A percentile compares a stretch with the other conserved stretches of the same genome.
These are phyloP conservation scores for Leucoptera coffeella DNA, from an alignment of 2,888 invertebrate species.

Conservation along the genomic window DNA sequence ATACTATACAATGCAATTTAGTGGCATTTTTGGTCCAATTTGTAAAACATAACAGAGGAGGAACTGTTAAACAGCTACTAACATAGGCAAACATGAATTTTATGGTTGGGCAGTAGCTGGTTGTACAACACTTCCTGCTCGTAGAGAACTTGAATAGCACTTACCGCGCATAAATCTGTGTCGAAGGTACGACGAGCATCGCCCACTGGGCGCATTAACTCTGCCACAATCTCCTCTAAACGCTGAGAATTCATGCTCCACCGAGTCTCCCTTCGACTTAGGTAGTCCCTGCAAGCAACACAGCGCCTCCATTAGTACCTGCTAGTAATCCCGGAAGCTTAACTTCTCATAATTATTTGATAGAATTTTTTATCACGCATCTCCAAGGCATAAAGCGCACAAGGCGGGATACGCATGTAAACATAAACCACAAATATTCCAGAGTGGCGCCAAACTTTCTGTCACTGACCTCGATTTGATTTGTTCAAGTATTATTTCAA, in stretches of 20 bases:
- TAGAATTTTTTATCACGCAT: too few species aligned
- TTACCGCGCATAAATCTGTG: slow-evolving; percentile 36
- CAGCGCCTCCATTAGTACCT: slow-evolving; percentile 18
- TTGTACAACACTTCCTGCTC: too few species aligned
- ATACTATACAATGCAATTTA: too few species aligned
- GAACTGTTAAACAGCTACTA: too few species aligned
- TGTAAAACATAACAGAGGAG: too few species aligned
- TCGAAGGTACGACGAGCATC: slow-evolving; percentile 34
- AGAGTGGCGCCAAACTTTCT: slow-evolving; percentile 40
- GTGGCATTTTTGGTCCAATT: too few species aligned
- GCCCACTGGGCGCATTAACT: slow-evolving; percentile 37
- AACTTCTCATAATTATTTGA: too few species aligned
- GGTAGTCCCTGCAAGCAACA: slow-evolving; percentile 31
- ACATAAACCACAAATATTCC: slow-evolving; percentile 12
- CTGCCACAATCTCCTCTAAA: slow-evolving; percentile 36
- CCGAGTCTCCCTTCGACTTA: slow-evolving; percentile 26
- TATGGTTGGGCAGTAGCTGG: too few species aligned
- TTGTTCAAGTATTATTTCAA: slow-evolving; percentile 12
- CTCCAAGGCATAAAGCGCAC: too few species aligned
- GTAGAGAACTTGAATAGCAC: slow-evolving; percentile 8
- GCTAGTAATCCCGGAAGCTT: too few species aligned
- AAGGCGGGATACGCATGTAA: slow-evolving; percentile 12
- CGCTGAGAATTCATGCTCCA: slow-evolving; percentile 43
- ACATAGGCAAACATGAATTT: too few species aligned
- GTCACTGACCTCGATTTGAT: slow-evolving; percentile 25